Evolutionary conservation across 2,888 invertebrate species (phyloP).

Genomic region (Calameuta filiformis): DNA sequence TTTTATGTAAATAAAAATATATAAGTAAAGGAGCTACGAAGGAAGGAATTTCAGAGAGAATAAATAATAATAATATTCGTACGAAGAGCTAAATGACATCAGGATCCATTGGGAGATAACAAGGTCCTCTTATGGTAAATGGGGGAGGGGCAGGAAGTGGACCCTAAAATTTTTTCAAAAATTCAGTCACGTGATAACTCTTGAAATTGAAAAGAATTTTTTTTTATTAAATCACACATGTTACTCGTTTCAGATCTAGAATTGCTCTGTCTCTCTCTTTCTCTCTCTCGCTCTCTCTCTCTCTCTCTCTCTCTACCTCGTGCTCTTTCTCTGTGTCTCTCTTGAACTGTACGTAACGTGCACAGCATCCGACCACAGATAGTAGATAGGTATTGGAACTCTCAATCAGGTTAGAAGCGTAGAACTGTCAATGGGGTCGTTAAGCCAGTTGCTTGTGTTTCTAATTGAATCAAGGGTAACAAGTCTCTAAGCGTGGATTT

Average conservation of each 20-base stretch:
- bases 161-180: neutral
- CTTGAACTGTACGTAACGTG: neutral
- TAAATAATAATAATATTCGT: neutral
- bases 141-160: too few species aligned
- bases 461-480: constrained; percentile 34
- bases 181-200: neutral
- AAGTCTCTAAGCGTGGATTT: neutral
- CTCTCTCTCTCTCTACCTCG: neutral
- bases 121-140: neutral
- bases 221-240: neutral
- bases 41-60: neutral
- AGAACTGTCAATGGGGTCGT: constrained; percentile 38
- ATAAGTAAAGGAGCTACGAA: neutral
- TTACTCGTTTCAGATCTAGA: neutral
- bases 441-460: constrained; percentile 43
- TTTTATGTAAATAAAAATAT: neutral
- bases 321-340: neutral
- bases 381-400: neutral
- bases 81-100: neutral
- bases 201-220: neutral
- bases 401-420: constrained; percentile 30
- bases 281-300: neutral
- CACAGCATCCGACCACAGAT: neutral
- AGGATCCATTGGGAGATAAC: neutral
- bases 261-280: neutral